Evolutionary conservation across 1,140 invertebrate genomes (phyloP), one percentile per base, ranked within the genome.

Genomic region (Eriocheir sinensis): DNA sequence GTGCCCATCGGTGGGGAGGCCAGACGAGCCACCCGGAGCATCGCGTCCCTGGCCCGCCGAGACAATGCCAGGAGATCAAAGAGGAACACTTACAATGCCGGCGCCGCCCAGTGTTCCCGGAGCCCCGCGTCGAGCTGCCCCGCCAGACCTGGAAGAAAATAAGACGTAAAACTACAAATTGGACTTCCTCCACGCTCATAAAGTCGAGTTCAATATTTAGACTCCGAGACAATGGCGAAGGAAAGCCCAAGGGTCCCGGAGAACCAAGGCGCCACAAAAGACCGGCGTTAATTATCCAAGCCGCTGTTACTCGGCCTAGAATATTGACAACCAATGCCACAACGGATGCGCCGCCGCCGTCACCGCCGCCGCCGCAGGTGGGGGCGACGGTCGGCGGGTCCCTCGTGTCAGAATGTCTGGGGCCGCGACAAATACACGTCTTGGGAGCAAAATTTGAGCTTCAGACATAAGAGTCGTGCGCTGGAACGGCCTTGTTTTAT

Each of bases 251-350:
- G 92, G 85, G 85, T 79, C 86, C 79, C 48, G 53, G 92, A 79
- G 53, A 93, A 93, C 92, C 92, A 93, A 72, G 85, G 92, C 27
- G 30, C n/a, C 92, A 93, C 83, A 93, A 93, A 89, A 85, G 89
- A 89, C 48, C 92, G 38, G 92, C 89, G 92, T 93, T 93, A 93
- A 93, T 93, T 93, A 93, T 93, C 92, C 92, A 88, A 93, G 44
- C 85, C 92, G 88, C 92, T 89, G 89, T 93, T 93, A 89, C 92
- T 89, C 92, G 38, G 34, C 32, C 92, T 93, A 89, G 89, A 93
- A 93, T 93, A 93, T 93, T 93, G 92, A 93, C 92, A 93, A 93
- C 92, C 92, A 93, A 93, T 93, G 92, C 83, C 92, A 72, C 83
- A 93, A 40, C 83, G 92, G 92, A 89, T 88, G 85, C 60, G 85